These are phyloP conservation scores for Cliona cf. orientalis DNA, from an alignment of 37 sponge, comb jelly and placozoan species.

Conservation along the genomic window DNA sequence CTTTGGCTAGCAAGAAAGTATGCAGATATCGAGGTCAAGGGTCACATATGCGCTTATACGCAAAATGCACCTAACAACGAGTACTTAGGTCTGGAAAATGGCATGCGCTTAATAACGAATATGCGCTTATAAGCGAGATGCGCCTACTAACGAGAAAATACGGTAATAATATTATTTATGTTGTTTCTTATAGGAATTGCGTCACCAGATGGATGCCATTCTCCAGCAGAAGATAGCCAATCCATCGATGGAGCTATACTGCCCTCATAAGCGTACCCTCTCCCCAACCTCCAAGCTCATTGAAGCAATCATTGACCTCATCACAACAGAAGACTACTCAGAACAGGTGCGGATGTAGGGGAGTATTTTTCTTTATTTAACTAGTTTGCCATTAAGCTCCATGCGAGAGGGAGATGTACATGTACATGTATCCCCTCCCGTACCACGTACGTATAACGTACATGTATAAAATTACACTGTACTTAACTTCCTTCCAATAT, in stretches of 20 bases:
- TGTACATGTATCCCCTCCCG: background rate
- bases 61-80: too few species aligned
- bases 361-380: too few species aligned
- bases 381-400: too few species aligned
- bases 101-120: too few species aligned
- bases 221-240: constrained; percentile 67
- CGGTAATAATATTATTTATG: background rate
- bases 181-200: constrained; percentile 66
- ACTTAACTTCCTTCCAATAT: too few species aligned
- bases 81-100: too few species aligned
- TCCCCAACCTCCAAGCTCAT: constrained; percentile 63
- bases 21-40: too few species aligned
- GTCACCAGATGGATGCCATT: constrained; percentile 57
- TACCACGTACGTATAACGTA: background rate
- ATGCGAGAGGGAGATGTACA: background rate
- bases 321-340: constrained; percentile 66
- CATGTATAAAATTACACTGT: too few species aligned
- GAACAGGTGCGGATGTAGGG: constrained; percentile 22
- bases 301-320: constrained; percentile 79
- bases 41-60: too few species aligned
- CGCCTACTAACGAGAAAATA: background rate
- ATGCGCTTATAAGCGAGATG: too few species aligned
- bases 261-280: constrained; percentile 25
- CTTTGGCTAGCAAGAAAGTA: too few species aligned
- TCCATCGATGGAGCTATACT: constrained; percentile 63